phyloP scores from a whole-genome alignment of 2,113 vertebrate species.

The Sorex fumeus region DNA sequence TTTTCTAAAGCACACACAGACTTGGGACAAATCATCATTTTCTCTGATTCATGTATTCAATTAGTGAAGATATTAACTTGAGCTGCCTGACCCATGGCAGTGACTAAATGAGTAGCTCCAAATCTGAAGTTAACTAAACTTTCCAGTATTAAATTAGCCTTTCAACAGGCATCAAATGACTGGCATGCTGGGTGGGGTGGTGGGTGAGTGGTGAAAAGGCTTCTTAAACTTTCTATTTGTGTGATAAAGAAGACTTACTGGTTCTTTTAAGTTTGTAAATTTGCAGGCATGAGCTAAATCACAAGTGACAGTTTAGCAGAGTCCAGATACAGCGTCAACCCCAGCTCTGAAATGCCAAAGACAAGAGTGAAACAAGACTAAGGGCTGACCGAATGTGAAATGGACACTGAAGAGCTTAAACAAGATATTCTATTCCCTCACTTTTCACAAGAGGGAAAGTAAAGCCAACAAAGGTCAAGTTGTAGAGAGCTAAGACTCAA shows the following conservation, averaged over 20 bases:
- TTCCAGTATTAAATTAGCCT: constrained; percentile 71
- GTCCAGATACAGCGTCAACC: background rate
- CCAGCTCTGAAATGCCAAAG: constrained; percentile 34
- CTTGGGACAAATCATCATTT: constrained; percentile 76
- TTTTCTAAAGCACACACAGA: constrained; percentile 60
- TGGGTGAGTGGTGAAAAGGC: constrained; percentile 7
- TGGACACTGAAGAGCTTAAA: background rate
- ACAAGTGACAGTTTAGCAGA: background rate
- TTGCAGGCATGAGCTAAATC: constrained; percentile 45
- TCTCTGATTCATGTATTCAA: constrained; percentile 75
- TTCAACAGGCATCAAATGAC: constrained; percentile 6
- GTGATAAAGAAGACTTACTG: background rate
- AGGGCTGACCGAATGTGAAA: background rate
- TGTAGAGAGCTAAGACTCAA: background rate
- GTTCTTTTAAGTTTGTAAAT: constrained; percentile 46
- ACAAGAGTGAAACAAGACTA: constrained; percentile 1
- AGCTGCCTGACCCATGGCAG: constrained; percentile 63
- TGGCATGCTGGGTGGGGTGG: background rate
- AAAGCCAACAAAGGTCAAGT: background rate
- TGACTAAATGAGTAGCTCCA: constrained; percentile 75
- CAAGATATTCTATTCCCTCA: background rate
- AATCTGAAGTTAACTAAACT: constrained; percentile 72
- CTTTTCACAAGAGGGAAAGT: constrained; percentile 30
- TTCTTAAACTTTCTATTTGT: constrained; percentile 57
- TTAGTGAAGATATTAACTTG: constrained; percentile 73